These are phyloP conservation scores for Tenthredo distinguenda DNA, from an alignment of 2,888 invertebrate genomes.

Conservation along the genomic window DNA sequence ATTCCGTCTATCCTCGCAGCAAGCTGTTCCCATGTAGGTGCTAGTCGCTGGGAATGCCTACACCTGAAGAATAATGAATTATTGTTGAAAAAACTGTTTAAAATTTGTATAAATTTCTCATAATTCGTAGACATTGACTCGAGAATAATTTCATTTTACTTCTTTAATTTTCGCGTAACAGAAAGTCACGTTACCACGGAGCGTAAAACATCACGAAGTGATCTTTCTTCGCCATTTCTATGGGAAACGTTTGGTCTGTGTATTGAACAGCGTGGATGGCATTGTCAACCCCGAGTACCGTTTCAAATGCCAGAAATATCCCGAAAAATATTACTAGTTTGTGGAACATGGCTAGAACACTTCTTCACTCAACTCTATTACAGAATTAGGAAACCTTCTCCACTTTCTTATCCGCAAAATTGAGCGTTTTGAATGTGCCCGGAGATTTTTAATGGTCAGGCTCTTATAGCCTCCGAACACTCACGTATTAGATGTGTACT, in stretches of 20 bases:
- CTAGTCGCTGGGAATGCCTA: background rate
- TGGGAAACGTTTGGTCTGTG: background rate
- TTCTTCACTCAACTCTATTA: background rate
- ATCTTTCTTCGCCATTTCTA: background rate
- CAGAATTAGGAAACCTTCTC: background rate
- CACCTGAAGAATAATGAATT: background rate
- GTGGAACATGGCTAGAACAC: background rate
- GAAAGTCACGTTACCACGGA: background rate
- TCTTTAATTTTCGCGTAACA: background rate
- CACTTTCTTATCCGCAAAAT: background rate
- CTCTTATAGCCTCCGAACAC: too few species aligned
- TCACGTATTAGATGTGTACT: too few species aligned
- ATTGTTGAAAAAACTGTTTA: background rate
- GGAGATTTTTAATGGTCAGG: too few species aligned
- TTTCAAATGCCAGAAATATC: background rate
- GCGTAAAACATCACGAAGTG: conserved; percentile 20
- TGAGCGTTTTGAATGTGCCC: background rate
- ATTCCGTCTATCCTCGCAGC: background rate
- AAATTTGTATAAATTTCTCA: background rate
- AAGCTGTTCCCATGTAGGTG: background rate
- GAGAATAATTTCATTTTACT: background rate
- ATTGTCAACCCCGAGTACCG: background rate
- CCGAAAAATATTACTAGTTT: background rate
- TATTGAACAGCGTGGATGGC: background rate
- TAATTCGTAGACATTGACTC: background rate